Evolutionary conservation across 2,888 invertebrate genomes (phyloP).

Genomic region (Hypselothyrea guttata): DNA sequence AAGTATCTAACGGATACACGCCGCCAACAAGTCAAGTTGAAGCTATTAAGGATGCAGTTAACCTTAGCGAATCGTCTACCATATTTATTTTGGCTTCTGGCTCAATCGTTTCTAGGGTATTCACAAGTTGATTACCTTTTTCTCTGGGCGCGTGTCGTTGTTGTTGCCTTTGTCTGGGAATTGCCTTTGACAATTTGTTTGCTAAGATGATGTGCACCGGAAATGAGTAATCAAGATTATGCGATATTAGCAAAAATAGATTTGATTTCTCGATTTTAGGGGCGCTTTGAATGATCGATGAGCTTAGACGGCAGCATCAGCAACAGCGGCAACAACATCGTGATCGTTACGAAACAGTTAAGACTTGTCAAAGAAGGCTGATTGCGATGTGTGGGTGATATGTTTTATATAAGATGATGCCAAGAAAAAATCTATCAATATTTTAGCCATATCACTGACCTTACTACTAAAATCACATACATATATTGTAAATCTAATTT

Average conservation of each 20-base stretch:
- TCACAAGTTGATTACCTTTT: slow-evolving; percentile 21
- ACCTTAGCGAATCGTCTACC: too few relatives aligned
- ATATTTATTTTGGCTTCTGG: slow-evolving; percentile 9
- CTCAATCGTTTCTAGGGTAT: slow-evolving; percentile 43
- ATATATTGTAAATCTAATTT: too few relatives aligned
- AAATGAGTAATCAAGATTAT: slow-evolving; percentile 77
- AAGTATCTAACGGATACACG: slow-evolving; percentile 52
- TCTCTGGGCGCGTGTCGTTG: slow-evolving; percentile 4
- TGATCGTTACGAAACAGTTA: slow-evolving; percentile 48
- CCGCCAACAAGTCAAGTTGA: slow-evolving; percentile 2
- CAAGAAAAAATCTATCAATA: too few relatives aligned
- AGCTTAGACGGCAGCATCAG: slow-evolving; percentile 60
- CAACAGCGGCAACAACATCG: too few relatives aligned
- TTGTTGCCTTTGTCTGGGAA: slow-evolving; percentile 28
- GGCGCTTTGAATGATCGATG: slow-evolving; percentile 64
- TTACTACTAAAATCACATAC: too few relatives aligned
- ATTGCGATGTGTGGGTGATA: slow-evolving; percentile 29
- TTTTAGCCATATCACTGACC: too few relatives aligned
- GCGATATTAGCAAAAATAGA: slow-evolving; percentile 72
- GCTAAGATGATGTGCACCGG: slow-evolving; percentile 62
- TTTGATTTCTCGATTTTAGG: slow-evolving; percentile 73
- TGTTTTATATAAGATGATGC: too few relatives aligned
- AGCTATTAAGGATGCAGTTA: slow-evolving; percentile 6
- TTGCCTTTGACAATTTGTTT: slow-evolving; percentile 59
- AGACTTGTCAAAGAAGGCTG: slow-evolving; percentile 22